phyloP scores from a whole-genome alignment of 2,888 invertebrate species.

The Carabus problematicus region DNA sequence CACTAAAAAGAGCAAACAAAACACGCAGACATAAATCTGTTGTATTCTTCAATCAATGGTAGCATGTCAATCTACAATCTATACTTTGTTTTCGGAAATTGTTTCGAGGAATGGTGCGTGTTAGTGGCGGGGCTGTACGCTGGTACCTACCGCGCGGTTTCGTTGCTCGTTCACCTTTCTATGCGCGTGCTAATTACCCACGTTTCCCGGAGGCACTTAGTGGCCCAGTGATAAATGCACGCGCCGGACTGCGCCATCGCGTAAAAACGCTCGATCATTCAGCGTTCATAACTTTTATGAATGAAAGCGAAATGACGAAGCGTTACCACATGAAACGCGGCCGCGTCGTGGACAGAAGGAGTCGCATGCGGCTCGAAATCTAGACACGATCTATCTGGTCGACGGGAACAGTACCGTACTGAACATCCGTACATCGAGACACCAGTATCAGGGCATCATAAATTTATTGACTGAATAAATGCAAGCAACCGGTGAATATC shows the following conservation, averaged over 20 bases:
- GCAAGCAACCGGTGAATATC: too few relatives aligned
- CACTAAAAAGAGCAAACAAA: too few relatives aligned
- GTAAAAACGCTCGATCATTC: constrained; percentile 42
- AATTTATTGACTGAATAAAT: too few relatives aligned
- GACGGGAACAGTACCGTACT: constrained; percentile 1
- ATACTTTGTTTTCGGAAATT: too few relatives aligned
- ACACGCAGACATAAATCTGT: too few relatives aligned
- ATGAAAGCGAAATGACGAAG: constrained; percentile 48
- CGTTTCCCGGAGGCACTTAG: constrained; percentile 11
- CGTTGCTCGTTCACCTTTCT: too few relatives aligned
- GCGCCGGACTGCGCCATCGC: background rate
- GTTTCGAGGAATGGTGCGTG: too few relatives aligned
- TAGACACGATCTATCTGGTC: background rate
- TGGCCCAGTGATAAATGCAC: constrained; percentile 8
- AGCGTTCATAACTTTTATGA: constrained; percentile 46
- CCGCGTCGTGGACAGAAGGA: constrained; percentile 32
- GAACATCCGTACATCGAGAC: background rate
- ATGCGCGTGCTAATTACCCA: constrained; percentile 1
- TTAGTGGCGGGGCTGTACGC: too few relatives aligned
- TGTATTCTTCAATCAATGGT: too few relatives aligned
- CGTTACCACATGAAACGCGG: constrained; percentile 35
- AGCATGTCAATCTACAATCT: too few relatives aligned
- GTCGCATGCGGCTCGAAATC: constrained; percentile 14
- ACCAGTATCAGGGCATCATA: too few relatives aligned
- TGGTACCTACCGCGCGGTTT: too few relatives aligned